Evolutionary conservation across 2,113 vertebrate species (phyloP).

Genomic region (Agelaius tricolor): DNA sequence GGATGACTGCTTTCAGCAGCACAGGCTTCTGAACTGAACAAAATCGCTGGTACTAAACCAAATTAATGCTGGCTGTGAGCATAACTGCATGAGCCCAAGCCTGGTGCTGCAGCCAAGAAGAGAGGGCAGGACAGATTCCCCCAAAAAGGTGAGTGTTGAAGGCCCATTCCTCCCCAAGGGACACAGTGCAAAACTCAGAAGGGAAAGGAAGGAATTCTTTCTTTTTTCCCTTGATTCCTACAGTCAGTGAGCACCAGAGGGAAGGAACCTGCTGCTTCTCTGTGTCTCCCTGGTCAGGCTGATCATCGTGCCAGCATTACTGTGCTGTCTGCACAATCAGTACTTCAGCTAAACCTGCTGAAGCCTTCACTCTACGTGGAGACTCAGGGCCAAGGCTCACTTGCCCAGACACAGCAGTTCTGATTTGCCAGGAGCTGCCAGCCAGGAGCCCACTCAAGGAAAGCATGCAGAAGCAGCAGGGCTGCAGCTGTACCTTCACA

Average conservation of each 20-base stretch:
- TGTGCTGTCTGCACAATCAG: background rate
- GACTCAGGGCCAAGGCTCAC: background rate
- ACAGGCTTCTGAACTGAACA: background rate
- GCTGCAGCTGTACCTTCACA: conserved; percentile 79
- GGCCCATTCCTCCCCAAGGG: background rate
- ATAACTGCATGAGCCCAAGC: background rate
- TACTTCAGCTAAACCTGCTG: background rate
- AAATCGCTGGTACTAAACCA: background rate
- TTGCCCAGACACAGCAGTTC: background rate
- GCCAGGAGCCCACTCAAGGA: background rate
- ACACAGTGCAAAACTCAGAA: background rate
- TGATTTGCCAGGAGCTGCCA: background rate
- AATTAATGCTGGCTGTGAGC: background rate
- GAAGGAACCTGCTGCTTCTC: background rate
- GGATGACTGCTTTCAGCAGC: background rate
- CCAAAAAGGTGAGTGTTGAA: background rate
- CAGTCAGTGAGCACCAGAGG: background rate
- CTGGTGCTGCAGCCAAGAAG: background rate
- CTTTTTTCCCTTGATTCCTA: background rate
- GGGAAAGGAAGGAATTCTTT: background rate
- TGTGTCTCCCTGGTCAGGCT: background rate
- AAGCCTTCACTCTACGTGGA: background rate
- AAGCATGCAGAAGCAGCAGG: background rate
- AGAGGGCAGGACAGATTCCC: background rate
- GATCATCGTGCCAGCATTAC: background rate